Percentiles rank a stretch among this genome's conserved stretches.
Conservation (phyloP, 2,797 vertebrate genomes). For the Poeciliopsis gracilis region DNA sequence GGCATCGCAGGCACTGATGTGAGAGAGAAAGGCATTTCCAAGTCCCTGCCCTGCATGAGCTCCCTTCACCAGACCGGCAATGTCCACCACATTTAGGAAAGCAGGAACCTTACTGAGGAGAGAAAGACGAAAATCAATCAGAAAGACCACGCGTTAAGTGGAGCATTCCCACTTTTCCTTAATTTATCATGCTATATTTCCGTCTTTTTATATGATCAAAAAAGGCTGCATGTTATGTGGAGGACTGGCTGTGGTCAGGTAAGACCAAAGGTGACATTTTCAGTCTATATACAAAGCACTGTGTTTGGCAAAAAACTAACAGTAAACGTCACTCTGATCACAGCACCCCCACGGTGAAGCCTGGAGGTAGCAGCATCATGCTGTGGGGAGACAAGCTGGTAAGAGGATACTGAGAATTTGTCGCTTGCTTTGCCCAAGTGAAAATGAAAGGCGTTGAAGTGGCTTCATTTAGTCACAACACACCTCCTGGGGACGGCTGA, state of each 20-base stretch:
- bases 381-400: not conserved
- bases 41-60: conserved; percentile 95
- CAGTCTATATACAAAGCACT: not conserved
- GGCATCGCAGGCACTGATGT: conserved; percentile 96
- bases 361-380: not conserved
- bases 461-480: not conserved
- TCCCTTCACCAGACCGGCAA: conserved; percentile 97
- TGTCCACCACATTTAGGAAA: conserved; percentile 97
- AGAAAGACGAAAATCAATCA: conserved; percentile 8
- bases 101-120: conserved; percentile 94
- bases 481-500: not conserved
- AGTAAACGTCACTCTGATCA: not conserved
- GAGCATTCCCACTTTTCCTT: not conserved
- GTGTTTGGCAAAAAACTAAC: not conserved
- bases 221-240: not conserved
- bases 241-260: not conserved
- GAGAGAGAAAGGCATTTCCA: conserved; percentile 96
- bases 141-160: not conserved
- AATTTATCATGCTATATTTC: not conserved
- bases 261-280: not conserved
- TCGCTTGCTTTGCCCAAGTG: not conserved
- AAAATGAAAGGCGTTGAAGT: not conserved
- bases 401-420: not conserved
- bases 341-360: not conserved
- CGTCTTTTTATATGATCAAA: not conserved